Conservation (phyloP, 2,113 vertebrate species). For the Leucopternis melanops region DNA sequence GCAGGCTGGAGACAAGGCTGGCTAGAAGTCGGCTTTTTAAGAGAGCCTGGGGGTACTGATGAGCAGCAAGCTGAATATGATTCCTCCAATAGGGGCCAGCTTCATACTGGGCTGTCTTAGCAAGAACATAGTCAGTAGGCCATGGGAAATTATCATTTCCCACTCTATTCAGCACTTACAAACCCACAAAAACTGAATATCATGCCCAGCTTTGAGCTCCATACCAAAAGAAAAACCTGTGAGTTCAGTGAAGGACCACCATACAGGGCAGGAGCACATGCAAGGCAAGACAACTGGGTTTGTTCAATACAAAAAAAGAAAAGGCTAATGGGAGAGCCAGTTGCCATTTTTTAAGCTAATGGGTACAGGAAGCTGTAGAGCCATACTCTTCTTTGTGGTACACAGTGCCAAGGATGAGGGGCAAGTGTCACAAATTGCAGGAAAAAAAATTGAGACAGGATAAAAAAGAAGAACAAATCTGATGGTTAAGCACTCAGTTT, state of each 20-base stretch:
- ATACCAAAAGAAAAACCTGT: not conserved
- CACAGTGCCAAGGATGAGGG: not conserved
- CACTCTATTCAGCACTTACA: not conserved
- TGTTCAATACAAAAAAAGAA: not conserved
- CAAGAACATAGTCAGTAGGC: not conserved
- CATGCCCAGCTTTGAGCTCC: not conserved
- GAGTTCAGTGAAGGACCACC: not conserved
- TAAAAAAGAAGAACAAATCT: not conserved
- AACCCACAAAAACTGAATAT: not conserved
- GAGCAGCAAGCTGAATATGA: not conserved
- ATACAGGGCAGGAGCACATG: not conserved
- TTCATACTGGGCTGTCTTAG: not conserved
- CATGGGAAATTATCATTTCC: not conserved
- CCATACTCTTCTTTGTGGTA: not conserved
- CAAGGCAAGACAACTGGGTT: not conserved
- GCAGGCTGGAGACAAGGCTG: not conserved
- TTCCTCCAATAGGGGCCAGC: not conserved
- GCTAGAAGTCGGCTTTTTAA: not conserved
- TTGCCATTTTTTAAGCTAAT: not conserved
- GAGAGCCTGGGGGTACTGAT: not conserved
- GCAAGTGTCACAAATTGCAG: not conserved
- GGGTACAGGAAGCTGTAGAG: not conserved
- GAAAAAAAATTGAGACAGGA: not conserved
- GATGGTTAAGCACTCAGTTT: not conserved
- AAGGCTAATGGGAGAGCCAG: not conserved